A percentile compares a stretch with the other conserved stretches of the same genome.
These are phyloP conservation scores for Leptinotarsa juncta DNA, from an alignment of 2,888 invertebrate genomes.

Conservation along the genomic window DNA sequence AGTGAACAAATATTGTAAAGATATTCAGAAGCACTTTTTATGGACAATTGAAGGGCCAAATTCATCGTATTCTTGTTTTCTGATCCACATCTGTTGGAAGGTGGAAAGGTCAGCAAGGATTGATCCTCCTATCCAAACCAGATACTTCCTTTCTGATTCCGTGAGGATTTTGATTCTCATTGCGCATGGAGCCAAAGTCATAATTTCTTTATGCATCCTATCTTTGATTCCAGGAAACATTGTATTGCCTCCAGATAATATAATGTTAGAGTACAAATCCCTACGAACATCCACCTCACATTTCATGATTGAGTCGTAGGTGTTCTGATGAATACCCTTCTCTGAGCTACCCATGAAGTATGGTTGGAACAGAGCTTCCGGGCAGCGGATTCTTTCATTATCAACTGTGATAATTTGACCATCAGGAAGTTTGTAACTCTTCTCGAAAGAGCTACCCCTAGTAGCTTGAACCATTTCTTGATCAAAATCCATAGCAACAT, in stretches of 20 bases:
- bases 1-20: conserved; percentile 47
- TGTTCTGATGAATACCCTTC: conserved; percentile 92
- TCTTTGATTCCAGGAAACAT: conserved; percentile 97
- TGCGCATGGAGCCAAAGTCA: conserved; percentile 89
- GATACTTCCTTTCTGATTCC: conserved; percentile 97
- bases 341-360: conserved; percentile 93
- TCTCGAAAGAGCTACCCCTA: conserved; percentile 85
- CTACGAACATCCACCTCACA: conserved; percentile 96
- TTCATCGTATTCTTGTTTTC: conserved; percentile 97
- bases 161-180: conserved; percentile 97
- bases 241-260: conserved; percentile 92
- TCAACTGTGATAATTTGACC: conserved; percentile 91
- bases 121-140: conserved; percentile 98
- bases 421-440: conserved; percentile 92
- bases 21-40: conserved; percentile 93
- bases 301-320: conserved; percentile 98
- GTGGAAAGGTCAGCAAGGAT: conserved; percentile 93
- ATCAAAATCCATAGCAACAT: conserved; percentile 93
- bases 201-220: conserved; percentile 98
- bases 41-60: conserved; percentile 96
- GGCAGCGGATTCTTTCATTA: conserved; percentile 89
- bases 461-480: conserved; percentile 96
- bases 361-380: conserved; percentile 91
- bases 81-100: conserved; percentile 97
- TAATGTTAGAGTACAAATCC: conserved; percentile 93